Base-by-base conservation (phyloP, 2,888 invertebrate species). In the Heliothis peltigera region DNA sequence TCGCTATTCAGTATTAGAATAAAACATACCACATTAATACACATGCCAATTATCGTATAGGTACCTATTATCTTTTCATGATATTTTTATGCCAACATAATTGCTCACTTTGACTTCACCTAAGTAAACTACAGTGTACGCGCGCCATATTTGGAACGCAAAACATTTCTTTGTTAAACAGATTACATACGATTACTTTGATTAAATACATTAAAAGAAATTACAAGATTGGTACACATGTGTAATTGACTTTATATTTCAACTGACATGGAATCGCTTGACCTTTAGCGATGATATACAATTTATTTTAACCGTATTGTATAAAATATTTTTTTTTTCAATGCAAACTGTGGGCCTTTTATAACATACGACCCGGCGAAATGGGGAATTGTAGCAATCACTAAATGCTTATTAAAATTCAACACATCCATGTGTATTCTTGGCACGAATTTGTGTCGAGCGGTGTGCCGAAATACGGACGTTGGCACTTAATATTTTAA, bases 381-480 rank as follows among this genome's bases (percentile, higher is more conserved):
- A 70, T 64, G 18, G 51, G 60, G 63, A 66, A 71, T 52, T 65
- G 67, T 48, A 47, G 66, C 56, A 76, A 73, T 71, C 64, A 58
- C 35, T 59, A 54, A 66, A 68, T 39, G 43, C 46, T 35, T 69
- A 58, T 74, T 78, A 74, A 63, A 65, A 65, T 67, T 64, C 47
- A 52, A 64, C 61, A 55, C 60, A 48, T 61, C 39, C 64, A 56
- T 49, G 70, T 60, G 66, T 78, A 84, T 79, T 82, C 77, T 74
- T 58, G 46, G 55, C 81, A 70, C 77, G 84, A 63, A 84, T 75
- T 63, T 51, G 66, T 78, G 83, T 74, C 78, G 54, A 55, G 60
- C 35, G 22, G 74, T 68, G 65, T 56, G 64, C 75, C 70, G 72
- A 77, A 81, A 75, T 70, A 64, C 63, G 60, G 59, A 61, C 54